phyloP scores from a whole-genome alignment of 2,888 invertebrate genomes.

The Trissolcus japonicus region DNA sequence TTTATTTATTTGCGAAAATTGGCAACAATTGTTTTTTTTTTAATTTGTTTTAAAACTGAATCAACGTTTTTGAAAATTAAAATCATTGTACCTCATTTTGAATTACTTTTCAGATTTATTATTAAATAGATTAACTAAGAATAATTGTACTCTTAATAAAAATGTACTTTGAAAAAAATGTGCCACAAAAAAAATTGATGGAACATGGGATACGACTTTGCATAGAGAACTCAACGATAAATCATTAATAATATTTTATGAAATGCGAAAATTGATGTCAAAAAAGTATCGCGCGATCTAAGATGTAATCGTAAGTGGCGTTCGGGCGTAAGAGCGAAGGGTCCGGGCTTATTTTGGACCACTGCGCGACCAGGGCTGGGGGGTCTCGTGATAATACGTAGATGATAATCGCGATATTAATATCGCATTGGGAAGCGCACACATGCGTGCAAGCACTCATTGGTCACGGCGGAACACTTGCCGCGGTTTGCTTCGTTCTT shows the following conservation, averaged over 20 bases:
- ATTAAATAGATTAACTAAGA: too few species aligned
- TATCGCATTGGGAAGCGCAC: constrained; percentile 76
- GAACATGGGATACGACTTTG: too few species aligned
- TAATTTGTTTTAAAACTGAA: too few species aligned
- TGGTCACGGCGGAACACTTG: constrained; percentile 76
- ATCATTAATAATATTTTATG: constrained; percentile 4
- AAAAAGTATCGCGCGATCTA: constrained; percentile 25
- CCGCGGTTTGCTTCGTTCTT: constrained; percentile 63
- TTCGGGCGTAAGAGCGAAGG: constrained; percentile 25
- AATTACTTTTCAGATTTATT: too few species aligned
- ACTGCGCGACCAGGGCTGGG: constrained; percentile 55
- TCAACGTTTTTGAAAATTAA: too few species aligned
- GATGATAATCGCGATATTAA: constrained; percentile 77
- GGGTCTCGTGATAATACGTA: constrained; percentile 72
- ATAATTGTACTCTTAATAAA: too few species aligned
- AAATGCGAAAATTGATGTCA: constrained; percentile 25
- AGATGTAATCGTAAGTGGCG: constrained; percentile 42
- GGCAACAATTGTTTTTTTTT: too few species aligned
- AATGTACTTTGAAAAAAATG: too few species aligned
- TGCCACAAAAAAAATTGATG: too few species aligned
- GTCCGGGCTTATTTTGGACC: constrained; percentile 59
- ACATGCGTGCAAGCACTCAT: constrained; percentile 75
- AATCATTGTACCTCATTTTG: too few species aligned
- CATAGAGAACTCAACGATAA: neutral
- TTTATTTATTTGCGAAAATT: too few species aligned